Evolutionary conservation across 2,113 vertebrate species (phyloP).

Genomic region (Cacatua alba): DNA sequence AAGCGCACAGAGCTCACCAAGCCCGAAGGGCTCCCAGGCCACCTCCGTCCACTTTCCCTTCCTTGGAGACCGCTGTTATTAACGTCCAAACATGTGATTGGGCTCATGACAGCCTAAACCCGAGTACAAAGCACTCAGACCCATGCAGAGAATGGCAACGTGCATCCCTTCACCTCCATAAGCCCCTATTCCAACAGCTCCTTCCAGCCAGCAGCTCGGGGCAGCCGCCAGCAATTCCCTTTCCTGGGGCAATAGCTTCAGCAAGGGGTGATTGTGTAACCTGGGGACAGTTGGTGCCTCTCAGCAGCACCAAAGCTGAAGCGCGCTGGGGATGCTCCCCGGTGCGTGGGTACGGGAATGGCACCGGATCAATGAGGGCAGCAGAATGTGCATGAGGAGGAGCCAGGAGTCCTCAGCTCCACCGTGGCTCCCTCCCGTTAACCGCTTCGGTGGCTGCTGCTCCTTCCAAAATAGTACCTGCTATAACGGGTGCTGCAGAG

Average conservation of each 20-base stretch:
- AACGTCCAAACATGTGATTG: neutral
- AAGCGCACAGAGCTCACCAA: neutral
- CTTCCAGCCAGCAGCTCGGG: neutral
- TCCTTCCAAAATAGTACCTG: slow-evolving; percentile 48
- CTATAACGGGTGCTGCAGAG: neutral
- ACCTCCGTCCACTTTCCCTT: neutral
- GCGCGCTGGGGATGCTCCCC: neutral
- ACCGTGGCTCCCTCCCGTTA: slow-evolving; percentile 42
- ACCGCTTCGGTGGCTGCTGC: slow-evolving; percentile 28
- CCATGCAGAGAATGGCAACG: neutral
- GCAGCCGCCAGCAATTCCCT: too few relatives aligned
- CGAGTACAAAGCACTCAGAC: neutral
- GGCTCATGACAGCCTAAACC: neutral
- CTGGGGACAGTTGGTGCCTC: neutral
- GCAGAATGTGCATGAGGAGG: neutral
- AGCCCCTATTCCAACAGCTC: neutral
- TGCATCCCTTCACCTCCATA: neutral
- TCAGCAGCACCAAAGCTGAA: neutral
- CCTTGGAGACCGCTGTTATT: neutral
- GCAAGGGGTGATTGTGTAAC: neutral
- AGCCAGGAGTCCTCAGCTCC: neutral
- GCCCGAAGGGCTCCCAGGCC: neutral
- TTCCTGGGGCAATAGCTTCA: neutral
- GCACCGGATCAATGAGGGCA: slow-evolving; percentile 52
- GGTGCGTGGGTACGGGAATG: neutral